Conservation (phyloP, 2,113 vertebrate genomes). For the Chloropsis cyanopogon region DNA sequence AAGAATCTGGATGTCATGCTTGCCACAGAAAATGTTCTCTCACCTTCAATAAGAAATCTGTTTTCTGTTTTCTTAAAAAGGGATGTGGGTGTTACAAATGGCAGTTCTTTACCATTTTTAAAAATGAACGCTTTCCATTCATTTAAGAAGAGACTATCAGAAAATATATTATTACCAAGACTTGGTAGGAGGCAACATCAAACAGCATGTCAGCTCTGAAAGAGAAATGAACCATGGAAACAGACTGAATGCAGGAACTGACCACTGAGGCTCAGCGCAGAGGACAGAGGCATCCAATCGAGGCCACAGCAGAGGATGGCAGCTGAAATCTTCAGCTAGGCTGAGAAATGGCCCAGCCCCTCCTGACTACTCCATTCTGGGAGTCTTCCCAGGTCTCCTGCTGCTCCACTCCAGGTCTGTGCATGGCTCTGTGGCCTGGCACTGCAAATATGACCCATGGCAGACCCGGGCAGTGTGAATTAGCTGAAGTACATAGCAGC, state of each 20-base stretch:
- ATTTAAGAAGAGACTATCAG: conserved; percentile 13
- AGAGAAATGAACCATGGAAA: conserved; percentile 23
- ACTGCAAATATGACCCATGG: background rate
- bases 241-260: background rate
- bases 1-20: background rate
- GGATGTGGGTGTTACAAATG: background rate
- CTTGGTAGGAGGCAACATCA: conserved; percentile 39
- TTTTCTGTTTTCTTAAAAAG: conserved; percentile 44
- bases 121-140: conserved; percentile 12
- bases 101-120: background rate
- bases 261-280: fast-evolving
- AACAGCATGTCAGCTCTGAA: background rate
- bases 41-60: conserved; percentile 28
- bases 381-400: no score
- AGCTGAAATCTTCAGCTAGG: background rate
- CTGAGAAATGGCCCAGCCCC: background rate
- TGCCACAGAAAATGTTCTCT: conserved; percentile 22
- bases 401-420: background rate
- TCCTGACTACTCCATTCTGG: background rate
- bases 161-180: conserved; percentile 26
- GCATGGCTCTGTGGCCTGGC: background rate
- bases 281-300: background rate
- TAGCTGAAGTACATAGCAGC: background rate
- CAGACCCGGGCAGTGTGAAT: fast-evolving
- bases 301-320: fast-evolving